Conservation (phyloP, 53 echinoderm and acorn worm species). For the Pentamera pediparva region DNA sequence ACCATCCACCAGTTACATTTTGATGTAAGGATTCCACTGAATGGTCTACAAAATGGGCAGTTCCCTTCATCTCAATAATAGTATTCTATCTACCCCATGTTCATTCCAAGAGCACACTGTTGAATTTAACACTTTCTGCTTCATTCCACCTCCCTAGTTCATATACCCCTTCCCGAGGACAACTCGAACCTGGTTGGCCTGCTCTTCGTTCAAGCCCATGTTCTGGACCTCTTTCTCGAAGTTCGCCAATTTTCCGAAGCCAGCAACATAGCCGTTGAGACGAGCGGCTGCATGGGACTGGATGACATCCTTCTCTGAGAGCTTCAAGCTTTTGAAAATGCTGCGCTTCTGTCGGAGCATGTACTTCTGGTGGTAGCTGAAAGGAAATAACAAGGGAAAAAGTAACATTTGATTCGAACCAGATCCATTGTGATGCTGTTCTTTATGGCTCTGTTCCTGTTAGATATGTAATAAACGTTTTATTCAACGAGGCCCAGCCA, state of each 20-base stretch:
- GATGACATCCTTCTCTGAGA: slow-evolving; percentile 70
- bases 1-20: too few relatives aligned
- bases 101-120: neutral
- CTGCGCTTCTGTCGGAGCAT: slow-evolving; percentile 79
- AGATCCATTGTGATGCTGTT: too few relatives aligned
- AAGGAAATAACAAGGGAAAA: neutral
- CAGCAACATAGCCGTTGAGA: slow-evolving; percentile 90
- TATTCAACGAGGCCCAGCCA: too few relatives aligned
- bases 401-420: too few relatives aligned
- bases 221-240: slow-evolving; percentile 61
- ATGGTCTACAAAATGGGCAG: too few relatives aligned
- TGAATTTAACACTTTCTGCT: neutral
- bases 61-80: neutral
- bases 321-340: slow-evolving; percentile 64
- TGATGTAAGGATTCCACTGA: too few relatives aligned
- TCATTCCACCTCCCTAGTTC: slow-evolving; percentile 37
- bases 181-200: slow-evolving; percentile 54
- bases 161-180: slow-evolving; percentile 49
- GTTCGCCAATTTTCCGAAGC: slow-evolving; percentile 62
- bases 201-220: slow-evolving; percentile 73
- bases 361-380: slow-evolving; percentile 99
- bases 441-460: too few relatives aligned
- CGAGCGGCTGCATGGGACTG: slow-evolving; percentile 63
- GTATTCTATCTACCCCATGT: neutral
- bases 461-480: too few relatives aligned